These are phyloP conservation scores for Larimichthys crocea DNA, from an alignment of 2,113 vertebrate species.

Conservation along the genomic window DNA sequence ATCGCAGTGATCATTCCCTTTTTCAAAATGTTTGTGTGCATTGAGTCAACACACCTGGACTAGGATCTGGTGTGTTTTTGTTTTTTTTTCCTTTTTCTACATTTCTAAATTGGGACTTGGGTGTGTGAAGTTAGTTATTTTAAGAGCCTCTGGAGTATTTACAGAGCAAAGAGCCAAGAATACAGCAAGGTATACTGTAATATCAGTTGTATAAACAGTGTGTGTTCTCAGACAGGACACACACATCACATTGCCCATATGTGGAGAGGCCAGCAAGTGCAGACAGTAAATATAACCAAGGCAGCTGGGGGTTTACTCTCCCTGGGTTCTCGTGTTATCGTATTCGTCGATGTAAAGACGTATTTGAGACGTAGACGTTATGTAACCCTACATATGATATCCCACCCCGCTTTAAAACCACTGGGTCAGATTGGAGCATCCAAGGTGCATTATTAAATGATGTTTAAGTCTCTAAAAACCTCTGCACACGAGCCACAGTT, in stretches of 20 bases:
- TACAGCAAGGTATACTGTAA: constrained; percentile 19
- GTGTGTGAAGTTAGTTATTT: constrained; percentile 15
- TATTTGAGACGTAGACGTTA: constrained; percentile 1
- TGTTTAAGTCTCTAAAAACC: not conserved
- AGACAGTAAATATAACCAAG: constrained; percentile 41
- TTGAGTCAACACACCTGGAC: constrained; percentile 3
- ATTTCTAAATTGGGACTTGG: constrained; percentile 24
- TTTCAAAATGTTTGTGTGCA: constrained; percentile 27
- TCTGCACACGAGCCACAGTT: not conserved
- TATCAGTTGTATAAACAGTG: constrained; percentile 13
- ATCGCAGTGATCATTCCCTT: constrained; percentile 54
- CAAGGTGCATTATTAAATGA: not conserved
- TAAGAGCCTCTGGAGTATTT: constrained; percentile 26
- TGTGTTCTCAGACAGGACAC: not conserved
- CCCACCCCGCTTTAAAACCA: not conserved
- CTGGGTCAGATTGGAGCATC: not conserved
- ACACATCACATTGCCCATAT: constrained; percentile 32
- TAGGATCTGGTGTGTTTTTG: not conserved
- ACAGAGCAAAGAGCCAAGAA: constrained; percentile 34
- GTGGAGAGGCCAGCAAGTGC: constrained; percentile 20
- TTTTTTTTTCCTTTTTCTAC: not conserved
- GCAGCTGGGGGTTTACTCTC: constrained; percentile 17
- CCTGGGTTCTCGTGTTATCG: not conserved
- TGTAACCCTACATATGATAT: constrained; percentile 11
- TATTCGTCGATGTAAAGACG: not conserved